phyloP scores from a whole-genome alignment of 2,113 vertebrate species.

The Dermatemys mawii region DNA sequence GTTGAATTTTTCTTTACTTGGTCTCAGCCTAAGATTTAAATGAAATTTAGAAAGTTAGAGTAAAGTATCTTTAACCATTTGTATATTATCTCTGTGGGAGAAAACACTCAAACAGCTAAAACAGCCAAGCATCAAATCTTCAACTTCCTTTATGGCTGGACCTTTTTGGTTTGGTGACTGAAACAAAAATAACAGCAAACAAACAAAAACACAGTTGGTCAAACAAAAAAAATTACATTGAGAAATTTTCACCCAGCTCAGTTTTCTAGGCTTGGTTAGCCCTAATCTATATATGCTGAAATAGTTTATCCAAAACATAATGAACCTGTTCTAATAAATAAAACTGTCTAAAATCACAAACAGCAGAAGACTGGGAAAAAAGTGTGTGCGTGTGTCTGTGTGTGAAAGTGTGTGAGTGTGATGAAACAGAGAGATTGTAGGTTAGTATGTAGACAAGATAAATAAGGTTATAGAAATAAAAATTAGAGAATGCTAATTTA shows the following conservation, averaged over 20 bases:
- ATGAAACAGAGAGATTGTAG: not conserved
- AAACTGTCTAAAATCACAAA: not conserved
- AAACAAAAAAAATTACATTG: not conserved
- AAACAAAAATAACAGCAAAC: not conserved
- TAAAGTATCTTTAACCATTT: not conserved
- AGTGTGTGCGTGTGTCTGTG: no score
- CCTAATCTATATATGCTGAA: not conserved
- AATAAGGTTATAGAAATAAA: not conserved
- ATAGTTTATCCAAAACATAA: not conserved
- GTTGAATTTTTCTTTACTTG: not conserved
- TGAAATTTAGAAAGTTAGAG: not conserved
- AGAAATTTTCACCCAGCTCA: not conserved
- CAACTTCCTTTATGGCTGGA: not conserved
- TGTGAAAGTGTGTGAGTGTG: no score
- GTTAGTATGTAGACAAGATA: not conserved
- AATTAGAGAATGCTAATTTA: fast-evolving
- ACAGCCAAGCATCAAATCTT: not conserved
- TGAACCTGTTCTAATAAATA: not conserved
- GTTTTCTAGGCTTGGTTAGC: not conserved
- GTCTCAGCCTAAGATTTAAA: not conserved
- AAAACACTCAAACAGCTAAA: not conserved
- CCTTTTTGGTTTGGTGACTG: not conserved
- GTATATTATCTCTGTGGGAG: not conserved
- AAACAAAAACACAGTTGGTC: not conserved
- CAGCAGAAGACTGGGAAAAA: not conserved